These are phyloP conservation scores for Octopus bimaculoides DNA, from an alignment of 1,140 invertebrate species.

Conservation along the genomic window DNA sequence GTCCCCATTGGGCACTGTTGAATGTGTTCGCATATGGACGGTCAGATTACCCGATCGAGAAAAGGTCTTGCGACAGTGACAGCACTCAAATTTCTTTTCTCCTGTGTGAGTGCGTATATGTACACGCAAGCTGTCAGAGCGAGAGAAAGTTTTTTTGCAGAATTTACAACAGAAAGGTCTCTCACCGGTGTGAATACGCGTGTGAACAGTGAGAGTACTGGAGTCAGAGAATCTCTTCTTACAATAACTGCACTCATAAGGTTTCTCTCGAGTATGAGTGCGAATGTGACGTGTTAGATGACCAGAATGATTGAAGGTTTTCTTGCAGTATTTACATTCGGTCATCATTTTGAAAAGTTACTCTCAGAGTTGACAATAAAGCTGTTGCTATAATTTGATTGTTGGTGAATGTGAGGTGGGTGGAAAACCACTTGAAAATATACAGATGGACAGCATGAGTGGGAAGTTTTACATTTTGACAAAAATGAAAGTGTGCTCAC, in stretches of 20 bases:
- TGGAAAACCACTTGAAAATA: too few species aligned
- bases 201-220: conserved; percentile 2
- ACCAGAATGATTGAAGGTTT: neutral
- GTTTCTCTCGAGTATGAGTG: conserved; percentile 1
- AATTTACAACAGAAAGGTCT: neutral
- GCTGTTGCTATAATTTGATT: too few species aligned
- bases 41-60: conserved; percentile 1
- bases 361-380: neutral
- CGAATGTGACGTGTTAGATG: neutral
- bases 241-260: neutral
- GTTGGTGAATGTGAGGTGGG: too few species aligned
- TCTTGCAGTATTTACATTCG: conserved; percentile 9
- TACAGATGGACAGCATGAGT: too few species aligned
- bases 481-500: too few species aligned
- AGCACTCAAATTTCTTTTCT: neutral
- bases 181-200: conserved; percentile 1
- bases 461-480: too few species aligned
- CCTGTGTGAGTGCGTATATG: conserved; percentile 8
- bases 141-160: conserved; percentile 10
- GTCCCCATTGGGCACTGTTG: neutral
- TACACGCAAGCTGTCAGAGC: neutral
- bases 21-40: neutral
- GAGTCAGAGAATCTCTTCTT: conserved; percentile 3
- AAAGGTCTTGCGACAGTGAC: conserved; percentile 7
- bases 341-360: neutral